phyloP scores from a whole-genome alignment of 2,888 invertebrate genomes.

The Oscheius sp. region DNA sequence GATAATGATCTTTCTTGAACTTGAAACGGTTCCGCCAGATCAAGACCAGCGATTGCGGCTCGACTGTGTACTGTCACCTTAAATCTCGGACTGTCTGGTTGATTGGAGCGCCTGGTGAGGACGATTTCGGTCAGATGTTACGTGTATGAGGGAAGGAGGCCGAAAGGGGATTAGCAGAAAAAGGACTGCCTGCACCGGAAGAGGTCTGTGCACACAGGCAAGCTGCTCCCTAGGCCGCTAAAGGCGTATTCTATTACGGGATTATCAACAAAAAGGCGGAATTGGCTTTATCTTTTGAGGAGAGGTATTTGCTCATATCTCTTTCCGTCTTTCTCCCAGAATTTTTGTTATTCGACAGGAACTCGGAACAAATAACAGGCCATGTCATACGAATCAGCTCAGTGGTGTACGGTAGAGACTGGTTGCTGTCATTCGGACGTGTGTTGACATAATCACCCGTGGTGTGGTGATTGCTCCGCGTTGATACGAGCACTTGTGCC shows the following conservation, averaged over 20 bases:
- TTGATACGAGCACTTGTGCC: constrained; percentile 29
- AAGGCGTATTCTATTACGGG: neutral
- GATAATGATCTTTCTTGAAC: constrained; percentile 22
- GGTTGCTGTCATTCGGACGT: constrained; percentile 22
- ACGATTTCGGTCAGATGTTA: neutral
- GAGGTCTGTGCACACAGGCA: neutral
- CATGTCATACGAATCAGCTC: constrained; percentile 13
- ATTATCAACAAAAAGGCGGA: neutral
- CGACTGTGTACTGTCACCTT: constrained; percentile 27
- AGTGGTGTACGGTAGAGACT: constrained; percentile 22
- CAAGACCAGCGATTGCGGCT: constrained; percentile 24
- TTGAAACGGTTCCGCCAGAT: constrained; percentile 27
- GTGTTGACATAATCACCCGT: constrained; percentile 27
- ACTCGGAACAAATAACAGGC: constrained; percentile 17
- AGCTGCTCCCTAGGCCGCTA: neutral
- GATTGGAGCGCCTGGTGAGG: constrained; percentile 7
- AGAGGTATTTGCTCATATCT: neutral
- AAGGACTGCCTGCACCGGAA: too few species aligned
- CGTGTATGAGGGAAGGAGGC: neutral
- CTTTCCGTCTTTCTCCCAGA: neutral
- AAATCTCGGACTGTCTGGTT: constrained; percentile 15
- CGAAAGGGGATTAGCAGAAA: constrained; percentile 1
- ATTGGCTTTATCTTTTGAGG: neutral
- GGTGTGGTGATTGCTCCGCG: constrained; percentile 20
- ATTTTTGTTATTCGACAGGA: neutral